These are phyloP conservation scores for Nineta flava DNA, from an alignment of 2,888 invertebrate genomes.

Conservation along the genomic window DNA sequence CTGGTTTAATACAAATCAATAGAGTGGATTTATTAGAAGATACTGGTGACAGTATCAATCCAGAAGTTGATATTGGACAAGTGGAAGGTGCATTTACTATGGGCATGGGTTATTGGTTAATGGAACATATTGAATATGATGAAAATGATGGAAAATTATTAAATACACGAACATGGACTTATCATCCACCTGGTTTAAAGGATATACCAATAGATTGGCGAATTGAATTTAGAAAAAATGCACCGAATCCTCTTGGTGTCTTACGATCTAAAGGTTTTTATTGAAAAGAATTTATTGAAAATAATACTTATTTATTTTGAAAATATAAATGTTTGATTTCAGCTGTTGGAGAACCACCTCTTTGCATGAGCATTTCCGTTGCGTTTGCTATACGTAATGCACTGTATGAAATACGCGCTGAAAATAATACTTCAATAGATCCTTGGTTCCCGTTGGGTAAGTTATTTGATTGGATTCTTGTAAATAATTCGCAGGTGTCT, in stretches of 20 bases:
- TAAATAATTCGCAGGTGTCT: too few relatives aligned
- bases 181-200: conserved; percentile 59
- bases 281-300: conserved; percentile 16
- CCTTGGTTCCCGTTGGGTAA: conserved; percentile 44
- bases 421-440: conserved; percentile 38
- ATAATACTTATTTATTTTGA: too few relatives aligned
- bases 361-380: conserved; percentile 28
- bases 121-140: conserved; percentile 51
- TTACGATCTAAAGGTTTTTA: conserved; percentile 55
- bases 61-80: conserved; percentile 58
- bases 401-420: conserved; percentile 45
- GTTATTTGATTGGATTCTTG: conserved; percentile 13
- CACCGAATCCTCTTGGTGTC: conserved; percentile 46
- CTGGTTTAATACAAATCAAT: conserved; percentile 51
- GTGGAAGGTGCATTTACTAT: conserved; percentile 66
- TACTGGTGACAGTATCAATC: conserved; percentile 54
- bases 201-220: conserved; percentile 66
- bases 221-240: conserved; percentile 48
- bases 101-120: conserved; percentile 62
- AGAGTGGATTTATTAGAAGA: conserved; percentile 62
- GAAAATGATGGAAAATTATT: conserved; percentile 45
- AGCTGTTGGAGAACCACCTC: conserved; percentile 39
- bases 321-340: neutral
- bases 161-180: conserved; percentile 68
- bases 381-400: conserved; percentile 54